Evolutionary conservation across 2,797 vertebrate genomes (phyloP).

Genomic region (Liparis tanakae): DNA sequence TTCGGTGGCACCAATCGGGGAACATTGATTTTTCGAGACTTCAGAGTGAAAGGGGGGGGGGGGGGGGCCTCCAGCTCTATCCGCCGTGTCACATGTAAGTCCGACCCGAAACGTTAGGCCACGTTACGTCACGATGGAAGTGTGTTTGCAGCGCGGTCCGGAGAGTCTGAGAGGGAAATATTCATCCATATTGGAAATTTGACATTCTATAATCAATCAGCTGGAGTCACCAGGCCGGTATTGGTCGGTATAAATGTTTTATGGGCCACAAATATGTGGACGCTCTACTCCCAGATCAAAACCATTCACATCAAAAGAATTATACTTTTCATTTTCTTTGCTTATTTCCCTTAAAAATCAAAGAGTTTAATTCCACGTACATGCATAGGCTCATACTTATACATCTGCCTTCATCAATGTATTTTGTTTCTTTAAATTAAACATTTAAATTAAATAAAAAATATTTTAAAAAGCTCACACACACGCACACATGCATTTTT

Average conservation of each 20-base stretch:
- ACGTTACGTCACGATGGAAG: constrained; percentile 11
- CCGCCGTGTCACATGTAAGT: constrained; percentile 13
- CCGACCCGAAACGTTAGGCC: background rate
- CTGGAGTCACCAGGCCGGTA: background rate
- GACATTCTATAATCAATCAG: background rate
- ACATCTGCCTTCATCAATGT: too few relatives aligned
- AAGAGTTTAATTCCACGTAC: too few relatives aligned
- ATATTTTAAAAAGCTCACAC: too few relatives aligned
- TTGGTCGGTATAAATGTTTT: background rate
- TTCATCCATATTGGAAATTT: constrained; percentile 3
- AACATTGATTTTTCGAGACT: constrained; percentile 73
- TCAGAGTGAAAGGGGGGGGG: constrained; percentile 1
- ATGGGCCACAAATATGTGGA: background rate
- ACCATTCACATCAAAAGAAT: background rate
- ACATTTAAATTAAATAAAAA: too few relatives aligned
- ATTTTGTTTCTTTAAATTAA: too few relatives aligned
- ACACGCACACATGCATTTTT: too few relatives aligned
- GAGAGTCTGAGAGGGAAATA: background rate
- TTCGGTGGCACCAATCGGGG: constrained; percentile 66
- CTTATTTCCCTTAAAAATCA: background rate
- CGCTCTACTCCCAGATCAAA: background rate
- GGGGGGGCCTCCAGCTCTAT: constrained; percentile 18
- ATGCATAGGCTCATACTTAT: too few relatives aligned
- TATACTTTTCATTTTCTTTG: background rate
- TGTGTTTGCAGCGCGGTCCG: constrained; percentile 13